These are phyloP conservation scores for Deroptyus accipitrinus DNA, from an alignment of 2,113 vertebrate species.

Conservation along the genomic window DNA sequence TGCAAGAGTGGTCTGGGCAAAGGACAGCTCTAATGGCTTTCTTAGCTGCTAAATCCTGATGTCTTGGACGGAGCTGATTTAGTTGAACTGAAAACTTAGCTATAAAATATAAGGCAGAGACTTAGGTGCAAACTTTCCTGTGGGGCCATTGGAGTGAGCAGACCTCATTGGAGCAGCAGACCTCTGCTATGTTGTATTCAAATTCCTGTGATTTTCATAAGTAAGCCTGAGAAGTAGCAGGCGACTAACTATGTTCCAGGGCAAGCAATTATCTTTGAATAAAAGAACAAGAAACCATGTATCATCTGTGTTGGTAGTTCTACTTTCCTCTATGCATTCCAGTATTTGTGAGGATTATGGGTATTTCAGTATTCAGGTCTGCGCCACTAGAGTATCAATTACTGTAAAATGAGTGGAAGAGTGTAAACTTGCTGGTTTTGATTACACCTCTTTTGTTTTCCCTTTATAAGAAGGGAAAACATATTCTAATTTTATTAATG, in stretches of 20 bases:
- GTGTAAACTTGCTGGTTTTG: not conserved
- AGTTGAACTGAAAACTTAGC: not conserved
- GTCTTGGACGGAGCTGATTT: not conserved
- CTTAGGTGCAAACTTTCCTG: not conserved
- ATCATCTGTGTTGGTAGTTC: not conserved
- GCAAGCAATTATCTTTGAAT: not conserved
- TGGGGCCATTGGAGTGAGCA: not conserved
- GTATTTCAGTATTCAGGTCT: not conserved
- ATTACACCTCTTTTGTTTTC: not conserved
- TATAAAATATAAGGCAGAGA: not conserved
- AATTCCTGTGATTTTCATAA: not conserved
- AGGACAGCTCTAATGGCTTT: not conserved
- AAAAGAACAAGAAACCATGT: not conserved
- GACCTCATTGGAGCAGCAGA: not conserved
- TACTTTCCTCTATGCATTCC: not conserved
- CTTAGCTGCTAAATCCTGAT: not conserved
- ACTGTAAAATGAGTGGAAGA: fast-evolving
- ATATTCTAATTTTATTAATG: not conserved
- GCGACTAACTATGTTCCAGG: not conserved
- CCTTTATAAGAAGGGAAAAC: not conserved
- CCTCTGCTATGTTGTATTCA: not conserved
- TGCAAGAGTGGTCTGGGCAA: not conserved
- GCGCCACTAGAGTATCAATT: not conserved
- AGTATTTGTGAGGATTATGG: not conserved
- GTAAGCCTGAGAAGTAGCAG: not conserved